Evolutionary conservation across 2,888 invertebrate species (phyloP).

Genomic region (Galerucella calmariensis): DNA sequence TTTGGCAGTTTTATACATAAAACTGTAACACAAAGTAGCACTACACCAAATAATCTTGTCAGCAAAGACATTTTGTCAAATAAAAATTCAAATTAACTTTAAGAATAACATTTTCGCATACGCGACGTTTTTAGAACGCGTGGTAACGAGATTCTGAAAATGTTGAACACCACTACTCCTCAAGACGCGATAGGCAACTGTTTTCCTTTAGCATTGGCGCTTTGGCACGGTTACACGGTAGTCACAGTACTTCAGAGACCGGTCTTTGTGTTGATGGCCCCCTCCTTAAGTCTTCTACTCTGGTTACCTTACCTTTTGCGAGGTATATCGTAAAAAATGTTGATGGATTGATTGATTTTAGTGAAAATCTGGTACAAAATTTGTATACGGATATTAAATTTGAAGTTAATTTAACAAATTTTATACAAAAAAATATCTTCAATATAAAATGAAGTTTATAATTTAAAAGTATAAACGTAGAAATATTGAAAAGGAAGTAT

Average conservation of each 20-base stretch:
- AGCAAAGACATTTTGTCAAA: slow-evolving; percentile 28
- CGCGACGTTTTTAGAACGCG: slow-evolving; percentile 37
- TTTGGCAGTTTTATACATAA: slow-evolving; percentile 18
- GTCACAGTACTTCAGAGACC: slow-evolving; percentile 50
- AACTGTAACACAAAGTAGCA: slow-evolving; percentile 21
- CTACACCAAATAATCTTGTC: slow-evolving; percentile 22
- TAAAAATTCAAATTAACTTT: slow-evolving; percentile 18
- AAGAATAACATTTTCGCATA: slow-evolving; percentile 20
- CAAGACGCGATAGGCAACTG: slow-evolving; percentile 49
- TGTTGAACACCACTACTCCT: slow-evolving; percentile 22
- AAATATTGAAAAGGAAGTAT: no score
- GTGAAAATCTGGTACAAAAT: neutral
- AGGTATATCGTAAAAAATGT: neutral
- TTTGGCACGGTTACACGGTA: slow-evolving; percentile 35
- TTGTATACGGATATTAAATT: no score
- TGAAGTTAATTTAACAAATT: no score
- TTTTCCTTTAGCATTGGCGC: slow-evolving; percentile 45
- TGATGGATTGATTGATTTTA: neutral
- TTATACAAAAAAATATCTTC: no score
- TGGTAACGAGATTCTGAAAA: slow-evolving; percentile 24
- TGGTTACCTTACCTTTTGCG: neutral
- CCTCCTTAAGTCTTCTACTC: slow-evolving; percentile 46
- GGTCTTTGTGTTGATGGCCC: slow-evolving; percentile 43
- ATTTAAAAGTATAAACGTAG: no score
- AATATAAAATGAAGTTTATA: no score